Evolutionary conservation across 1,140 invertebrate species (phyloP).

Genomic region (Meloidogyne exigua): DNA sequence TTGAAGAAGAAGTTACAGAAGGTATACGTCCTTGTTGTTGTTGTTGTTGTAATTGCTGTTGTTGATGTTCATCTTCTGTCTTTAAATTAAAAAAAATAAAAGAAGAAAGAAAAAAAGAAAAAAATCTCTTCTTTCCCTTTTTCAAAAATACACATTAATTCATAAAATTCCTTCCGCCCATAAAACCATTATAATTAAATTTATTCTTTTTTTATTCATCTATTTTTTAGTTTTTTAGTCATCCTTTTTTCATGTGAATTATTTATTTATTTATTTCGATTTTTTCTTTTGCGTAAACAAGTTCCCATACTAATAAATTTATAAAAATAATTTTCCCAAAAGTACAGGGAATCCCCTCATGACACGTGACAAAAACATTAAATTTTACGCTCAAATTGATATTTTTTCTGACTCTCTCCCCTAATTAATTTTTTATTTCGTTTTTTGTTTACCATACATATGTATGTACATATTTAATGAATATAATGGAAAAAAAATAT

Average conservation of each 20-base stretch:
- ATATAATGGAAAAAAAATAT: too few species aligned
- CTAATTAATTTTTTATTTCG: background rate
- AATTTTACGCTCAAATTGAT: slow-evolving; percentile 1
- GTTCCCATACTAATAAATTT: background rate
- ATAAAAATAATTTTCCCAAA: background rate
- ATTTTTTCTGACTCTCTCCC: background rate
- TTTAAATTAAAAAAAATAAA: background rate
- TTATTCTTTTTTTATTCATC: background rate
- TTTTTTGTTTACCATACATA: too few species aligned
- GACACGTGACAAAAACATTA: background rate
- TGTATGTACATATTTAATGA: too few species aligned
- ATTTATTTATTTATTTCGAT: background rate
- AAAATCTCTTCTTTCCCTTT: background rate
- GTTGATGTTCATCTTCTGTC: slow-evolving; percentile 19
- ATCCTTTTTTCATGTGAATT: background rate
- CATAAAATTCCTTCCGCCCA: background rate
- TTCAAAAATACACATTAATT: background rate
- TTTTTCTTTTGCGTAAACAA: background rate
- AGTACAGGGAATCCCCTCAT: background rate
- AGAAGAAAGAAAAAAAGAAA: background rate
- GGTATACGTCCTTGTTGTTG: slow-evolving; percentile 4
- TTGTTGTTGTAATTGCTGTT: background rate
- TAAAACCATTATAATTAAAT: background rate
- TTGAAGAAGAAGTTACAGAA: background rate
- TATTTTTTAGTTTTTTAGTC: background rate